Evolutionary conservation across 2,888 invertebrate species (phyloP), one percentile per base, ranked within the genome.

Genomic region (Platycheirus rosarum): DNA sequence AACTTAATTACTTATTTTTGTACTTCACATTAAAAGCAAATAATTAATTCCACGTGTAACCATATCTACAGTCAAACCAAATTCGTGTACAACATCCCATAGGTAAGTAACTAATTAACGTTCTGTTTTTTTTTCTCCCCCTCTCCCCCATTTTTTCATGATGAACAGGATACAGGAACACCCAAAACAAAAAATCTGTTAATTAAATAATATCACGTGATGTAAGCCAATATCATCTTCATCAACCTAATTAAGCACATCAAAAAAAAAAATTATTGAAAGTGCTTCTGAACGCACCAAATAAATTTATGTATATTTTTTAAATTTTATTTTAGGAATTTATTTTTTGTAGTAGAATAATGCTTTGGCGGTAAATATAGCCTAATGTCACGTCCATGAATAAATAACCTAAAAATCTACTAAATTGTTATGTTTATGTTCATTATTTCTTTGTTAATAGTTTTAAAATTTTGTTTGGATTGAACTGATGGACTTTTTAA

Each of bases 401-500:
- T 16, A 23, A 16, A 40, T 40, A 40, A 40, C 2, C 40, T 13
- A 14, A 40, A 40, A 2, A 23, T 44, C 9, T 1, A 0, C 44
- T 57, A 37, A 40, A 40, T 11, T 14, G 23, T 23, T 13, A 13
- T 13, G 20, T 20, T 37, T 23, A 4, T 23, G 2, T 37, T 53
- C 8, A 14, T 42, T 42, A 2, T 20, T 13, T 37, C 23, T 40
- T 26, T 13, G 57, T 57, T 57, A 57, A 57, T 57, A 57, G 60
- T 29, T 44, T 60, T 44, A 16, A 44, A n/a, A 44, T 32, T 44
- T 60, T 60, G 18, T 60, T 60, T 42, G 42, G 44, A 60, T 60
- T 44, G 60, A 60, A 44, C 29, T 60, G 60, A 60, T 60, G 60
- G 60, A 44, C 18, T 60, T 60, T 60, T 60, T 60, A 60, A 60